Evolutionary conservation across 2,113 vertebrate genomes (phyloP).

Genomic region (Hippocampus guttulatus): DNA sequence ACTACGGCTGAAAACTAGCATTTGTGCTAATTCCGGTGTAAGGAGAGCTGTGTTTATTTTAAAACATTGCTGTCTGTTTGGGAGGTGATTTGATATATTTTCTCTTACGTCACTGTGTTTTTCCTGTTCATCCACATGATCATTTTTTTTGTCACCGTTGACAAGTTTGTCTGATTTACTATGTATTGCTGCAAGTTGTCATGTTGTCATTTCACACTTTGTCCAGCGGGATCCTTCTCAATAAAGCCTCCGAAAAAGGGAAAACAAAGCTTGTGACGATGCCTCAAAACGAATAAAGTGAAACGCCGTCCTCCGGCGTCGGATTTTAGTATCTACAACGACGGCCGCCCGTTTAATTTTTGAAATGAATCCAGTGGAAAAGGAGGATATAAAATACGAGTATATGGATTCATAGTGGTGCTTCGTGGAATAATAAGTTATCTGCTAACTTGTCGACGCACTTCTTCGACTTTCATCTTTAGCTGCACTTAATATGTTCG

Average conservation of each 20-base stretch:
- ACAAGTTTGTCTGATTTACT: constrained; percentile 5
- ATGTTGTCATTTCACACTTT: constrained; percentile 8
- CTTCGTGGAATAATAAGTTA: no score
- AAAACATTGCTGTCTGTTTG: constrained; percentile 31
- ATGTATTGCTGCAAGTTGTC: constrained; percentile 4
- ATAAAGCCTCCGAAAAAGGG: neutral
- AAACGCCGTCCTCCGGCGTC: no score
- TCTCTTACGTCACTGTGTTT: constrained; percentile 2
- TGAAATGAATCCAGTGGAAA: no score
- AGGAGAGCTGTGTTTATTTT: constrained; percentile 49
- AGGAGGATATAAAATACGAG: no score
- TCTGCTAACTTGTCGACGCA: no score
- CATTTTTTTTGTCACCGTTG: constrained; percentile 28
- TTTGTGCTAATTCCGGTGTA: neutral
- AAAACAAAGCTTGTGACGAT: neutral
- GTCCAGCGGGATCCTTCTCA: neutral
- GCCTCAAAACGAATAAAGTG: neutral
- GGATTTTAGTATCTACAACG: no score
- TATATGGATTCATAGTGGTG: no score
- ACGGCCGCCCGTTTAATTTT: no score
- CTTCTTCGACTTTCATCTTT: no score
- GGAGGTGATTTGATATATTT: constrained; percentile 8
- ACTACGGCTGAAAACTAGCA: no score
- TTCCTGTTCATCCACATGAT: constrained; percentile 21
- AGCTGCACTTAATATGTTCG: no score